Evolutionary conservation across 2,113 vertebrate genomes (phyloP).

Genomic region (Piaya cayana): DNA sequence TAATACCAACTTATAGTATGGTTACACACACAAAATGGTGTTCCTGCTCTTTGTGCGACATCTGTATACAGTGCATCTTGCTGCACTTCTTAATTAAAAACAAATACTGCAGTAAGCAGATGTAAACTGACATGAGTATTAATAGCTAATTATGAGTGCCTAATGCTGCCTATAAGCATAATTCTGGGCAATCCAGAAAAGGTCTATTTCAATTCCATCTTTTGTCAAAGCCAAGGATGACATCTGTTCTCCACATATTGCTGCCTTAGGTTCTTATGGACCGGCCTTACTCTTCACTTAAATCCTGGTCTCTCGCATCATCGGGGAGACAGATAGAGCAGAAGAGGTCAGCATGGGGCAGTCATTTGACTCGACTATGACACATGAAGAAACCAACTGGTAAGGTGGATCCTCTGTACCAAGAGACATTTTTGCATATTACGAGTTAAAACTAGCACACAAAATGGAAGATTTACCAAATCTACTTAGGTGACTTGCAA

Average conservation of each 20-base stretch:
- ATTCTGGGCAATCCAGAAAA: not conserved
- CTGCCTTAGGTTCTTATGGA: not conserved
- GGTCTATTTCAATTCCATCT: not conserved
- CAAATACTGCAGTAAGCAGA: not conserved
- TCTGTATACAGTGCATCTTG: not conserved
- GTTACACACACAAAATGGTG: not conserved
- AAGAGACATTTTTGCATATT: not conserved
- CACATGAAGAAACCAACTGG: not conserved
- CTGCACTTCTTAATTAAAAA: not conserved
- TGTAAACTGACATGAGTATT: not conserved
- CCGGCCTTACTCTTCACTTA: not conserved
- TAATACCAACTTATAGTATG: not conserved
- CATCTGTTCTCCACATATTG: not conserved
- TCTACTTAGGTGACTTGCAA: not conserved
- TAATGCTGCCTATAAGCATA: not conserved
- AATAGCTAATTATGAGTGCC: not conserved
- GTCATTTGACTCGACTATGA: not conserved
- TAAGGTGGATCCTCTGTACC: not conserved
- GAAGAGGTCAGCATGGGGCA: not conserved
- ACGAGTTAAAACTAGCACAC: not conserved
- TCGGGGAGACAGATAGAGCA: not conserved
- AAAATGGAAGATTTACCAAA: not conserved
- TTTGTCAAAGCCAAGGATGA: not conserved
- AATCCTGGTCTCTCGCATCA: not conserved
- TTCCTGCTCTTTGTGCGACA: not conserved